phyloP scores from a whole-genome alignment of 92 coral and sea anemone genomes.

The Desmophyllum pertusum region DNA sequence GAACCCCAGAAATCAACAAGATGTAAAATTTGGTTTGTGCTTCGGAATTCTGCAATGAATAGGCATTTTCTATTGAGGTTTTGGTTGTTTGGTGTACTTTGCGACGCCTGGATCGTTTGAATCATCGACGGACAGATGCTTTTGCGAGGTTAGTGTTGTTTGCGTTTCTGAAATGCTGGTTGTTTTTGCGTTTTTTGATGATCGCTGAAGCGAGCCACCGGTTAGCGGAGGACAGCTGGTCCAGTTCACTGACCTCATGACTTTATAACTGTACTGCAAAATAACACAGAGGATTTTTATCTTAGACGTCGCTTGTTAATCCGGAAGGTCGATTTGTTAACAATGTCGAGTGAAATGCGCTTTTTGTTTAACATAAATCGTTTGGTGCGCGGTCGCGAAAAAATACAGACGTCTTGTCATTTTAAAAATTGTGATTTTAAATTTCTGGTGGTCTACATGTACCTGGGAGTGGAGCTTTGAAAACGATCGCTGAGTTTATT shows the following conservation, averaged over 20 bases:
- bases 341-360: neutral
- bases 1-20: neutral
- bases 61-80: conserved; percentile 37
- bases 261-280: neutral
- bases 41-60: conserved; percentile 47
- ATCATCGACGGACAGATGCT: conserved; percentile 58
- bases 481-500: neutral
- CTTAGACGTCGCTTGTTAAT: neutral
- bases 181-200: neutral
- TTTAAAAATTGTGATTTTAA: neutral
- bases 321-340: neutral
- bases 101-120: conserved; percentile 35
- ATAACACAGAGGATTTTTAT: neutral
- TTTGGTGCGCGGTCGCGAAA: neutral
- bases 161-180: neutral
- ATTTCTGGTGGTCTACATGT: neutral
- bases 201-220: conserved; percentile 14
- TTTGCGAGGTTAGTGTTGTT: conserved; percentile 51
- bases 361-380: neutral
- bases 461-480: neutral
- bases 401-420: no score
- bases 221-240: conserved; percentile 13
- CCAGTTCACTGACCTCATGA: neutral
- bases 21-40: conserved; percentile 24
- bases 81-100: conserved; percentile 38